Conservation (phyloP, 2,797 vertebrate genomes). For the Pseudochromis fuscus region DNA sequence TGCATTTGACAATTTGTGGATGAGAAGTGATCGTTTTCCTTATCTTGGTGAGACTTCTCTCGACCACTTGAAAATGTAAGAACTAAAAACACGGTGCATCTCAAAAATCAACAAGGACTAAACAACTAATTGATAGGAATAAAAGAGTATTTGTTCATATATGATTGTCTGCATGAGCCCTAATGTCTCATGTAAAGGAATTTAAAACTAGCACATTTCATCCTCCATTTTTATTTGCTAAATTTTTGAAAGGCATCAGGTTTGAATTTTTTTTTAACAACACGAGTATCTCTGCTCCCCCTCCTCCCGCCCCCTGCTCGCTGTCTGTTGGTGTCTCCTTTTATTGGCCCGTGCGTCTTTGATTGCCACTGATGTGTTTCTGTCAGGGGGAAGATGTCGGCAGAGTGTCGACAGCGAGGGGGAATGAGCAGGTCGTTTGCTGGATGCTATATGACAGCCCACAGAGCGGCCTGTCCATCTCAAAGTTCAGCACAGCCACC, state of each 20-base stretch:
- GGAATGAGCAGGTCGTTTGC: slow-evolving; percentile 67
- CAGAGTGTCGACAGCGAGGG: slow-evolving; percentile 42
- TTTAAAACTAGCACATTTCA: no score
- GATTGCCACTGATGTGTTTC: slow-evolving; percentile 56
- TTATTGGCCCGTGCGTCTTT: slow-evolving; percentile 32
- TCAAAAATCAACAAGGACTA: no score
- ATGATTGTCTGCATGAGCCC: no score
- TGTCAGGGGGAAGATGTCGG: slow-evolving; percentile 52
- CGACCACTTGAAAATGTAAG: no score
- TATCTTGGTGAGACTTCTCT: no score
- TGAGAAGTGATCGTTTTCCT: no score
- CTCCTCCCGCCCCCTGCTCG: background rate
- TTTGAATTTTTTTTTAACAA: background rate
- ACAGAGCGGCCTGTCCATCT: slow-evolving; percentile 73
- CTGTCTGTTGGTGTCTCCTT: slow-evolving; percentile 36
- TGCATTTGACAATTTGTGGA: no score
- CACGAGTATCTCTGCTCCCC: slow-evolving; percentile 9
- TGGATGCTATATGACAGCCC: slow-evolving; percentile 76
- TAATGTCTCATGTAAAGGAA: no score
- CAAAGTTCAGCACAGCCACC: slow-evolving; percentile 57
- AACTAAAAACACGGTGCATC: no score
- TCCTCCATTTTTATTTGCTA: no score
- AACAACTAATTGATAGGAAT: no score
- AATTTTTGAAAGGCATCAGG: background rate
- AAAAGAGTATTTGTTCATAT: no score